phyloP scores from a whole-genome alignment of 2,113 vertebrate species.

The Meleagris gallopavo region DNA sequence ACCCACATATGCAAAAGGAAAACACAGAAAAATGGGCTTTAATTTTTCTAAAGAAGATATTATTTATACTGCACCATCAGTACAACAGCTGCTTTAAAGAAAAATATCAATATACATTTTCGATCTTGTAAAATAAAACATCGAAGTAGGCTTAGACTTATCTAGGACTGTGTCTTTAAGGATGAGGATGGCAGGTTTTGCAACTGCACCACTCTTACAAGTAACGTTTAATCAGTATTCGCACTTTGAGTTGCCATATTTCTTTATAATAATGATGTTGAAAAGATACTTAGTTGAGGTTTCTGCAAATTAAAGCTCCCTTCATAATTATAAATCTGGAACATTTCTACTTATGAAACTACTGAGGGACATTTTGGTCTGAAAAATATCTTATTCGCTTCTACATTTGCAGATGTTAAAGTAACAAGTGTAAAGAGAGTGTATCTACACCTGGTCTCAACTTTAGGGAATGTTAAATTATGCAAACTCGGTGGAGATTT shows the following conservation, averaged over 20 bases:
- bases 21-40: neutral
- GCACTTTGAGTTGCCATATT: neutral
- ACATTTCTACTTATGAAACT: constrained; percentile 39
- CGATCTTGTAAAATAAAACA: neutral
- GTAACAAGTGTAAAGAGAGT: constrained; percentile 50
- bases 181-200: neutral
- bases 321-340: constrained; percentile 64
- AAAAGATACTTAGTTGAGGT: constrained; percentile 18
- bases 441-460: constrained; percentile 1
- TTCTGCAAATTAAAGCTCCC: constrained; percentile 44
- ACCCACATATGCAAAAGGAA: neutral
- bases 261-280: constrained; percentile 13
- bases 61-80: neutral
- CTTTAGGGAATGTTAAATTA: constrained; percentile 42
- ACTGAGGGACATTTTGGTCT: constrained; percentile 42
- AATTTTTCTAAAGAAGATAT: neutral
- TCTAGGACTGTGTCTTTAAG: neutral
- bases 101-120: neutral
- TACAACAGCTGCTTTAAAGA: neutral
- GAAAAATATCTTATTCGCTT: constrained; percentile 9
- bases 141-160: neutral
- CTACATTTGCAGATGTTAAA: constrained; percentile 63
- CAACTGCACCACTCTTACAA: neutral
- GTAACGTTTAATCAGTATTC: constrained; percentile 32
- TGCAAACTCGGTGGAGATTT: neutral